Evolutionary conservation across 64 coral and sea anemone genomes (phyloP).

Genomic region (Exaiptasia diaphana): DNA sequence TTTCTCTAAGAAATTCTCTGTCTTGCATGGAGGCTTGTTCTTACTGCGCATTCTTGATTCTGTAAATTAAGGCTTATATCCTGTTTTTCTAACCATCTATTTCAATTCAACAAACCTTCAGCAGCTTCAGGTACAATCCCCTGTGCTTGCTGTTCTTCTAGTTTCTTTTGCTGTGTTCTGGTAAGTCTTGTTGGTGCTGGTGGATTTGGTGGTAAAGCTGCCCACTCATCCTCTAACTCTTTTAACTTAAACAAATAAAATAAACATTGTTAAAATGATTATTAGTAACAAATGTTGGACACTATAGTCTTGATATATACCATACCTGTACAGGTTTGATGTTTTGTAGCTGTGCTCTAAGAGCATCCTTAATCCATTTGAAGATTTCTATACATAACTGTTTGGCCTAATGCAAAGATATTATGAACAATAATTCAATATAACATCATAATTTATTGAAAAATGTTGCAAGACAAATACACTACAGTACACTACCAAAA

Average conservation of each 20-base stretch:
- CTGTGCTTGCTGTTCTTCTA: conserved; percentile 55
- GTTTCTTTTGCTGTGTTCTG: conserved; percentile 79
- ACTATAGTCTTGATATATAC: background rate
- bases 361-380: conserved; percentile 94
- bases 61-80: no score
- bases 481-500: no score
- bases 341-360: conserved; percentile 77
- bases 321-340: conserved; percentile 96
- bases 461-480: no score
- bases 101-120: no score
- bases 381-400: conserved; percentile 85
- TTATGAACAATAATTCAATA: background rate
- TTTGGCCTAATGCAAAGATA: conserved; percentile 80
- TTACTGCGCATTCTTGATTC: no score
- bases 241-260: conserved; percentile 53
- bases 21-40: no score
- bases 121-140: conserved; percentile 25
- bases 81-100: conserved; percentile 9
- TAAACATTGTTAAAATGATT: background rate
- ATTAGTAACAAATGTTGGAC: no score
- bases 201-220: conserved; percentile 51
- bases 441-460: background rate
- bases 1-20: no score
- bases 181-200: conserved; percentile 77
- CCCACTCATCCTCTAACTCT: conserved; percentile 88